Conservation (phyloP, 2,113 vertebrate species). For the Collichthys lucidus region DNA sequence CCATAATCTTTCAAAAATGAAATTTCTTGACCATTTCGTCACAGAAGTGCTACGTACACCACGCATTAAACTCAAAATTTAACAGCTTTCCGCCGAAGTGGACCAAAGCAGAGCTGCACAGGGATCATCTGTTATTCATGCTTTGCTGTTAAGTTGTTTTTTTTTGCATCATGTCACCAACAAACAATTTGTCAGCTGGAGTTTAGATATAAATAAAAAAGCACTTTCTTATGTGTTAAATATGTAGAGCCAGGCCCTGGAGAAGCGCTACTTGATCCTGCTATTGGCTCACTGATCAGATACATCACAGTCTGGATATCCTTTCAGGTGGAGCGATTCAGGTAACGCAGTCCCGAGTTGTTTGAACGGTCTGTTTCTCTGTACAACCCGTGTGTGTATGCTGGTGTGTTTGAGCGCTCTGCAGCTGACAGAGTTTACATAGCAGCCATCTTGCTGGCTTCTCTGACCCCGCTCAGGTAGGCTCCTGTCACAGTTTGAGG, state of each 20-base stretch:
- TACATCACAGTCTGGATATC: slow-evolving; percentile 17
- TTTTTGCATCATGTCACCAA: slow-evolving; percentile 13
- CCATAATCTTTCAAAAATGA: slow-evolving; percentile 4
- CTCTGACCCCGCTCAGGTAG: slow-evolving; percentile 96
- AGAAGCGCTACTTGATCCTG: not conserved
- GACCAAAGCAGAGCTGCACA: slow-evolving; percentile 11
- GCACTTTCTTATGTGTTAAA: slow-evolving; percentile 16
- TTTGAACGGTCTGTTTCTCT: slow-evolving; percentile 25
- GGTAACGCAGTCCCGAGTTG: not conserved
- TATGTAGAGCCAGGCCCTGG: slow-evolving; percentile 1
- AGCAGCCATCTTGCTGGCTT: slow-evolving; percentile 97
- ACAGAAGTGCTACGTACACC: slow-evolving; percentile 20
- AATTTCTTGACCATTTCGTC: slow-evolving; percentile 5
- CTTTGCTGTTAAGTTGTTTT: not conserved
- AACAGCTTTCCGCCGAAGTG: slow-evolving; percentile 16
- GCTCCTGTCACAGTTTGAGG: slow-evolving; percentile 98
- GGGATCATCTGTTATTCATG: not conserved
- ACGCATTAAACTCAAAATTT: not conserved
- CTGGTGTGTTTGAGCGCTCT: slow-evolving; percentile 63
- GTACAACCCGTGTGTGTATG: slow-evolving; percentile 51
- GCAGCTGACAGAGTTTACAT: slow-evolving; percentile 79
- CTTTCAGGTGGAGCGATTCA: slow-evolving; percentile 28
- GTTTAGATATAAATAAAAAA: slow-evolving; percentile 53
- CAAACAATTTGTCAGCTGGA: not conserved
- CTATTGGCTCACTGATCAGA: slow-evolving; percentile 10